Percentiles rank a stretch among this genome's conserved stretches.
Evolutionary conservation across 2,113 vertebrate genomes (phyloP).

Genomic region (Percopsis transmontana): DNA sequence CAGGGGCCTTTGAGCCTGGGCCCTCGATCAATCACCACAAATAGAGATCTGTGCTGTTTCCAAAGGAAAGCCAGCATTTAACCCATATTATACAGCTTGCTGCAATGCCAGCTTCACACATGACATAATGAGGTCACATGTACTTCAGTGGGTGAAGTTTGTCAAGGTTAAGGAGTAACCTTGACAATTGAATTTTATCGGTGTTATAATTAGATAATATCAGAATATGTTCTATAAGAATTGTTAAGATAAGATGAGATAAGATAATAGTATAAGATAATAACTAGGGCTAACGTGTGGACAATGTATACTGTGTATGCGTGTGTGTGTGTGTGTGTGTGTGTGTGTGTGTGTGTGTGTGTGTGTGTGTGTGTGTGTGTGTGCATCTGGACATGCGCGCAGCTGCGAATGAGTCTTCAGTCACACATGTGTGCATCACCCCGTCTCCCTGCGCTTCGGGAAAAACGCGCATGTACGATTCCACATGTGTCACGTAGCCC

Average conservation of each 20-base stretch:
- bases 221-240: no score
- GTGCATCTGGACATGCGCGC: not conserved
- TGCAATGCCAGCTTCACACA: conserved; percentile 51
- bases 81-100: conserved; percentile 66
- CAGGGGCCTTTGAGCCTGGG: conserved; percentile 67
- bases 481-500: not conserved
- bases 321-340: conserved; percentile 17
- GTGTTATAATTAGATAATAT: no score
- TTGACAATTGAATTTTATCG: not conserved
- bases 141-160: conserved; percentile 48
- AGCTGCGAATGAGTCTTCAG: not conserved
- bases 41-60: conserved; percentile 59
- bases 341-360: conserved; percentile 10
- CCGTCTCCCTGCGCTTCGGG: not conserved
- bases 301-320: not conserved
- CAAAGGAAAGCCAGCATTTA: conserved; percentile 50
- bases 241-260: no score
- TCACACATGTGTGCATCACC: not conserved
- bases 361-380: not conserved
- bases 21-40: conserved; percentile 66
- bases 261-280: no score
- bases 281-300: no score
- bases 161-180: not conserved
- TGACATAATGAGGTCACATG: conserved; percentile 28
- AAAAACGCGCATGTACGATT: no score